Base-by-base conservation (phyloP, 2,113 vertebrate genomes). In the Sinocyclocheilus rhinocerous region DNA sequence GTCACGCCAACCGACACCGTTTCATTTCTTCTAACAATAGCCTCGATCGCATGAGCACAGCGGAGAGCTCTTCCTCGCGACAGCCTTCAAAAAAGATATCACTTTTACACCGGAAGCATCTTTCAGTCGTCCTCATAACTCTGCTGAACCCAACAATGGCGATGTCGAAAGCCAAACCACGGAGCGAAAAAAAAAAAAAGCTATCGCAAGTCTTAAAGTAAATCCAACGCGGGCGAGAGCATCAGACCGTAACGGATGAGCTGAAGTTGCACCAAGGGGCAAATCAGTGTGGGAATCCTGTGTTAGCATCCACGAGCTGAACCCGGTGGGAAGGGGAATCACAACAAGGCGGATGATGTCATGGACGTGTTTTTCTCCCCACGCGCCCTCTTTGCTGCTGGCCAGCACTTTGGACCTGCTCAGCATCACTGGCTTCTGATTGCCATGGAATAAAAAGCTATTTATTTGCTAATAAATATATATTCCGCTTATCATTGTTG, bases 91-190 rank as follows among this genome's bases (percentile, higher is more conserved):
- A 29, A 29, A 63, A 87, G 86, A 89, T 83, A 85, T 85, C 84
- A 86, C 79, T 88, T 84, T 79, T 83, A 84, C 86, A 80, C 86
- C 89, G 89, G 89, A 91, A 92, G 88, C 87, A 63, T 85, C 86
- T 61, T 80, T 86, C 84, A 61, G 78, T 83, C 79, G 77, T 86
- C 84, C 81, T 88, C 89, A 87, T 90, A 87, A 86, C 81, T 87
- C 83, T 76, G 85, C 83, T 83, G 75, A 90, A 72, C 87, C 84
- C 55, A 88, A 90, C 87, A 91, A 91, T 92, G 90, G 90, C 90
- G 90, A 87, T 87, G 84, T 85, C 70, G 69, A 89, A 75, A 89
- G 86, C 76, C 50, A 67, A 67, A n/a, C 24, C 67, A 16, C 29
- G 33, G 84, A 78, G 57, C 15, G 55, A 52, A 57, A 33, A 15